Evolutionary conservation across 1,140 invertebrate genomes (phyloP), one percentile per base, ranked within the genome.

Genomic region (Alviniconcha marisindica): DNA sequence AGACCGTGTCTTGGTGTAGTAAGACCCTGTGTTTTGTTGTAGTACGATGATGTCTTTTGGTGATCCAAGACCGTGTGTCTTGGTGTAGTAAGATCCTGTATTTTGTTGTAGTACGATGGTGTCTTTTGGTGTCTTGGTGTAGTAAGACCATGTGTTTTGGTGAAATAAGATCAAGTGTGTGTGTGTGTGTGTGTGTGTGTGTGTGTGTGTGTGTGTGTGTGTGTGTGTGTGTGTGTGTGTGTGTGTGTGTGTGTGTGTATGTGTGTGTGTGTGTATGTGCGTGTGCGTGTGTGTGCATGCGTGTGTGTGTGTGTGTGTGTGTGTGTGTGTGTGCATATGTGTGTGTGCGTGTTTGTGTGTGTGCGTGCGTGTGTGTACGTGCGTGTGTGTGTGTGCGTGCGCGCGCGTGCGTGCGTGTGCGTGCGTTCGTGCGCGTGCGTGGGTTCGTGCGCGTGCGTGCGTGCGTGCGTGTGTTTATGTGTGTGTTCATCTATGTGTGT

Each of bases 301-400:
- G 56, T 60, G 56, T 60, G 56, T 60, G 24, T 66, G 63, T 71
- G 69, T 38, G 33, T 38, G 69, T 38, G 36, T 71, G 69, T 71
- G 69, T 71, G 69, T 40, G 69, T 71, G 63, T 66, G 63, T 66
- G 63, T 66, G 63, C 33, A 14, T 66, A 31, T 66, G n/a, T 31
- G 31, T 66, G 63, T 66, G n/a, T 66, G 28, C 33, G 63, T 33
- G 31, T 66, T 24, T 33, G 31, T 66, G n/a, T 33, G 63, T 28
- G n/a, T 33, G 63, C 28, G 54, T 60, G 54, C 5, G 14, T 15
- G 63, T 33, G 28, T 33, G 28, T 33, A 28, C 31, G 31, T 33
- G 63, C 31, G 0, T 33, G 5, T 66, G 1, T 66, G 63, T 36
- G 28, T 1, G 28, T 1, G 63, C 15, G 28, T 66, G 63, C 31